Conservation (phyloP, 2,797 vertebrate genomes). For the Novumbra hubbsi region DNA sequence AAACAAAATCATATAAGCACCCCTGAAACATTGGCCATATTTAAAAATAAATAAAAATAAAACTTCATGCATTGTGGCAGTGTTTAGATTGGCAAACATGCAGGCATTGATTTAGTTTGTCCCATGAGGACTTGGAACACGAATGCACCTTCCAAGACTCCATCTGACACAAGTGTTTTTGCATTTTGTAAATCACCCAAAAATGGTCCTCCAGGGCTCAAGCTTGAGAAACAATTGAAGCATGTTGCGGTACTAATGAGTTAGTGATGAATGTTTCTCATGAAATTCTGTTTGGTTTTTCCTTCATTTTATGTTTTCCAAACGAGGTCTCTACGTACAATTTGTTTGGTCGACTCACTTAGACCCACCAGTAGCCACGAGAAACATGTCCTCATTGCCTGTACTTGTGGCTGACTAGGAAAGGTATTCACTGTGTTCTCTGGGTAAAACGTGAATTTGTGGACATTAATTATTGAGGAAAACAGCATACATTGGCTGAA, state of each 20-base stretch:
- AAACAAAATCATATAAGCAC: not conserved
- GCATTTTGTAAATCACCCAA: slow-evolving; percentile 35
- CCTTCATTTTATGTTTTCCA: slow-evolving; percentile 1
- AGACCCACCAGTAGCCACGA: not conserved
- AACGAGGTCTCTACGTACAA: not conserved
- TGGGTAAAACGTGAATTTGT: not conserved
- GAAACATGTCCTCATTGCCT: not conserved
- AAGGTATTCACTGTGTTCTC: not conserved
- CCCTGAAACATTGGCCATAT: too few relatives aligned
- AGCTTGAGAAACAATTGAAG: slow-evolving; percentile 17
- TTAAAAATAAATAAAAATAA: too few relatives aligned
- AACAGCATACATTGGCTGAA: not conserved
- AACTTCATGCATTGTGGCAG: not conserved
- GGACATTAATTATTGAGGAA: not conserved
- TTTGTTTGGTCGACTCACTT: not conserved
- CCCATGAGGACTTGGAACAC: not conserved
- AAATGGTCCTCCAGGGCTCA: slow-evolving; percentile 24
- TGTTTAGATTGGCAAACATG: not conserved
- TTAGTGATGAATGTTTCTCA: slow-evolving; percentile 34
- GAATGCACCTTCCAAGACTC: not conserved
- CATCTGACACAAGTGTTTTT: not conserved
- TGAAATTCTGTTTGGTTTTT: slow-evolving; percentile 32
- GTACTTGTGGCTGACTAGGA: not conserved
- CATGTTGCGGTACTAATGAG: slow-evolving; percentile 14
- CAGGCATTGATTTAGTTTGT: not conserved